Evolutionary conservation across 2,113 vertebrate species (phyloP), one percentile per base, ranked within the genome.

Genomic region (Vicugna pacos): DNA sequence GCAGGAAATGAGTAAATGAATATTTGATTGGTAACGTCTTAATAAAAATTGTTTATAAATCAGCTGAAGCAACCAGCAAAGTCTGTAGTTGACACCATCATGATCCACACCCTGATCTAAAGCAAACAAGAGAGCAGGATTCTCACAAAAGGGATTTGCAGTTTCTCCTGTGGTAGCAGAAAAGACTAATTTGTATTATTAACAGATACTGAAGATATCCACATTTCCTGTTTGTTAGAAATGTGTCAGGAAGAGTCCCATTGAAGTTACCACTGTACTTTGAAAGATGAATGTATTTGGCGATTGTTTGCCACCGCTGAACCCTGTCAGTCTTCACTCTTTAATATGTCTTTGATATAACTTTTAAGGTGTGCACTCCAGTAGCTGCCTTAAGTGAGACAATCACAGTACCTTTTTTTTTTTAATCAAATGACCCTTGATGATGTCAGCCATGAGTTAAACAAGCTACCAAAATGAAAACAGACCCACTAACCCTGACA

Each of bases 41-140:
- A 88, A 73, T 83, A 81, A 80, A 81, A 96, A 76, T 54, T 26
- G 35, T 77, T 64, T 93, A 24, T n/a, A 88, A 84, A 67, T 52
- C 52, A 95, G 13, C 30, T 12, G 14, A 65, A 93, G 73, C 22
- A 83, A 77, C 32, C 22, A 38, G 32, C 30, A 13, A 70, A 91
- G 17, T 60, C 46, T 80, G 11, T 70, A 80, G 67, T 91, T 85
- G 50, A 81, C 14, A 89, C 26, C 24, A 7, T 62, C 9, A 38
- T 22, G n/a, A 56, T 82, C 67, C 67, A 70, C 0, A 1, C 46
- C 30, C 13, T 89, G 11, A 30, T 54, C 56, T 42, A 69, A 84
- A 75, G 64, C 38, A 70, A 92, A 67, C 8, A 6, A 69, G 42
- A 90, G 46, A 75, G 50, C 79, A 70, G 73, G 80, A 35, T 64